Percentiles rank a stretch among this genome's conserved stretches.
These are phyloP conservation scores for Lepilemur septentrionalis DNA, from an alignment of 2,797 vertebrate genomes.

Conservation along the genomic window DNA sequence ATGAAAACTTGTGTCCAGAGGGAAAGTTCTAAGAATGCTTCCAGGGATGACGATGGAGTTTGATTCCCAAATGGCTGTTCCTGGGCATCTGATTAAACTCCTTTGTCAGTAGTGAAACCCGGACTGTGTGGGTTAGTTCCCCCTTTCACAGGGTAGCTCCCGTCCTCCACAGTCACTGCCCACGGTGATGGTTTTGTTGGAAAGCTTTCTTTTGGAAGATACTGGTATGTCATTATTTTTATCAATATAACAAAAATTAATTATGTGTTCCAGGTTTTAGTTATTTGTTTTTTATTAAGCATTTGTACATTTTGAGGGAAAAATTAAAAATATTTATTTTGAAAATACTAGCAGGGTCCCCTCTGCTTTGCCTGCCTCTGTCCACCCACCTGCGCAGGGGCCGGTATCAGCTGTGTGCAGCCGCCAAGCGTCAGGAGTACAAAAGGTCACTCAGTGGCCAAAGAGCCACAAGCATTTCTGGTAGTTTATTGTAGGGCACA, in stretches of 20 bases:
- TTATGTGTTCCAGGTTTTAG: not conserved
- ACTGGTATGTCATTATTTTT: not conserved
- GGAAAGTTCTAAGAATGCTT: not conserved
- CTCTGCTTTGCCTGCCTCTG: not conserved
- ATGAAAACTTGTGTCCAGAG: not conserved
- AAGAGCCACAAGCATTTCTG: not conserved
- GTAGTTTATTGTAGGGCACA: not conserved
- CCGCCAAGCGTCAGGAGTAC: not conserved
- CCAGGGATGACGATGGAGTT: not conserved
- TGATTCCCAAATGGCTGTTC: not conserved
- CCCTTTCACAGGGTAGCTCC: not conserved
- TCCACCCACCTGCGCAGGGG: not conserved
- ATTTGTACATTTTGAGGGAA: not conserved
- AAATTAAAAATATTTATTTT: not conserved
- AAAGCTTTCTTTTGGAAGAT: not conserved
- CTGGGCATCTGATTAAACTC: not conserved
- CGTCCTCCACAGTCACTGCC: not conserved
- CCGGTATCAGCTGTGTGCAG: not conserved
- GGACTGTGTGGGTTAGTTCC: not conserved
- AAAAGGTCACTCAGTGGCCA: no score
- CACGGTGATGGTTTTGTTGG: not conserved
- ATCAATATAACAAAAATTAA: not conserved
- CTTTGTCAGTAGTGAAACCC: not conserved
- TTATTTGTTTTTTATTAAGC: not conserved
- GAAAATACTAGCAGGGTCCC: not conserved